phyloP scores from a whole-genome alignment of 1,140 invertebrate species.

The silkworm (Bombyx mori) region DNA sequence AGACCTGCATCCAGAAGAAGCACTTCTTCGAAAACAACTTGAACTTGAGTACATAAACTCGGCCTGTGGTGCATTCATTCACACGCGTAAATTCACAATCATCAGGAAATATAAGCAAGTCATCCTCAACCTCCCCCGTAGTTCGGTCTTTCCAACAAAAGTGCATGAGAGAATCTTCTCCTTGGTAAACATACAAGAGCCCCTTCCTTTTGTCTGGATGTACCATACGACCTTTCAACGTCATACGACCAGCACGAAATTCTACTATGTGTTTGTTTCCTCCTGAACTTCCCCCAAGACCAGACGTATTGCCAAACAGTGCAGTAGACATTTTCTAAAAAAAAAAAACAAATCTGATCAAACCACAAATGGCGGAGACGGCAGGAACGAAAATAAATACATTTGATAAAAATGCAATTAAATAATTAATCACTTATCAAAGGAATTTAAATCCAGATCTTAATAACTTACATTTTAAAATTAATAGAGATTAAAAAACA shows the following conservation, averaged over 20 bases:
- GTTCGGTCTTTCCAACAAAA: constrained; percentile 98
- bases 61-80: constrained; percentile 94
- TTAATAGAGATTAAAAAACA: too few relatives aligned
- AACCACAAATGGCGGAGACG: not conserved
- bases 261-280: constrained; percentile 94
- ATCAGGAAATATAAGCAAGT: constrained; percentile 98
- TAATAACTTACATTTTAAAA: too few relatives aligned
- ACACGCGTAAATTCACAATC: constrained; percentile 98
- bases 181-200: constrained; percentile 93
- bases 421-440: too few relatives aligned
- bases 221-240: constrained; percentile 92
- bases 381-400: not conserved
- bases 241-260: constrained; percentile 98
- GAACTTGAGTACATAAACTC: constrained; percentile 97
- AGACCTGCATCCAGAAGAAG: constrained; percentile 98
- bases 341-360: not conserved
- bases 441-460: too few relatives aligned
- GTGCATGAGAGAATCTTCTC: constrained; percentile 96
- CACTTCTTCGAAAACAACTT: constrained; percentile 93
- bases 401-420: too few relatives aligned
- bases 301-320: constrained; percentile 80
- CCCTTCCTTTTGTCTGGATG: constrained; percentile 97
- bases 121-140: constrained; percentile 79
- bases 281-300: constrained; percentile 83
- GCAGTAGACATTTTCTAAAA: constrained; percentile 73